phyloP scores from a whole-genome alignment of 2,113 vertebrate genomes.

The Oncorhynchus mykiss region DNA sequence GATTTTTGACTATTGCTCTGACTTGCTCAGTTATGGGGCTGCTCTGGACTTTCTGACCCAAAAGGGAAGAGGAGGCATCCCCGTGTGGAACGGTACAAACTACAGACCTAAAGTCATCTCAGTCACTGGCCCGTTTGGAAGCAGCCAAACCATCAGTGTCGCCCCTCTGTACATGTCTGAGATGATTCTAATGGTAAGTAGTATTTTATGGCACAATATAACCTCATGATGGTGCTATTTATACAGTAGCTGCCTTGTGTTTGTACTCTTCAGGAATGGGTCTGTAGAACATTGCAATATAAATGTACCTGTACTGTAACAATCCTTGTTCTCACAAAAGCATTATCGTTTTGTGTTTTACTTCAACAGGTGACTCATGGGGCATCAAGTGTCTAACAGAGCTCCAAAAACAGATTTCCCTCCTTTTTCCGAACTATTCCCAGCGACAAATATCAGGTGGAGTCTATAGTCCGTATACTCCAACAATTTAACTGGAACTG shows the following conservation, averaged over 20 bases:
- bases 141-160: slow-evolving; percentile 19
- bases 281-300: too few species aligned
- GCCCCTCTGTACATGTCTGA: slow-evolving; percentile 58
- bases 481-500: slow-evolving; percentile 39
- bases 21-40: slow-evolving; percentile 42
- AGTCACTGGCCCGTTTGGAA: slow-evolving; percentile 57
- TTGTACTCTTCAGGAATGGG: too few species aligned
- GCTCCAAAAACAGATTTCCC: slow-evolving; percentile 34
- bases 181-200: slow-evolving; percentile 66
- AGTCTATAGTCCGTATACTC: slow-evolving; percentile 35
- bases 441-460: slow-evolving; percentile 44
- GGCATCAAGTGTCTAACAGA: slow-evolving; percentile 29
- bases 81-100: background rate
- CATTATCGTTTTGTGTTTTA: too few species aligned
- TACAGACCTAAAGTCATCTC: slow-evolving; percentile 55
- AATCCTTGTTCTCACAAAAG: too few species aligned
- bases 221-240: background rate
- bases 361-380: slow-evolving; percentile 24
- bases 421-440: slow-evolving; percentile 53
- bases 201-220: background rate
- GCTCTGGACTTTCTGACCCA: slow-evolving; percentile 23
- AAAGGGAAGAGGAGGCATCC: background rate
- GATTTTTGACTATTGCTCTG: slow-evolving; percentile 61
- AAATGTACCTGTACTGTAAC: too few species aligned
- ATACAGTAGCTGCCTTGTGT: background rate